Evolutionary conservation across 2,797 vertebrate genomes (phyloP).

Genomic region (Chiroxiphia lanceolata): DNA sequence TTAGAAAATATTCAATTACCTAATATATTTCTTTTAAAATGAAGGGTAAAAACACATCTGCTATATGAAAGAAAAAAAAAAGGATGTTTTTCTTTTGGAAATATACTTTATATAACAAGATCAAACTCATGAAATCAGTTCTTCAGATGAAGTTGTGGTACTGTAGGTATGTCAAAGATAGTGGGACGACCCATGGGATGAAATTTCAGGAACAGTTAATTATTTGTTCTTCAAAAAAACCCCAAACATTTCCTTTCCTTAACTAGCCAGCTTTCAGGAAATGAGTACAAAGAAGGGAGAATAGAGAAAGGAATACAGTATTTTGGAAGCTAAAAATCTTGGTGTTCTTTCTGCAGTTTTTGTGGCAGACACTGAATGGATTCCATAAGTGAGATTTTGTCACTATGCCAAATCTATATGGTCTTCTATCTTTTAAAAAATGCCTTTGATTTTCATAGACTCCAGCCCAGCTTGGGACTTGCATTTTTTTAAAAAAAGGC

Average conservation of each 20-base stretch:
- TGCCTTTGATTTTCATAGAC: conserved; percentile 62
- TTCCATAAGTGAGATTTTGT: conserved; percentile 67
- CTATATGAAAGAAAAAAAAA: neutral
- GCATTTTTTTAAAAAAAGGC: neutral
- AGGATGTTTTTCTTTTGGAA: neutral
- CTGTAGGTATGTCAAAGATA: neutral
- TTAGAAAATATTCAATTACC: neutral
- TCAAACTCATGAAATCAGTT: neutral
- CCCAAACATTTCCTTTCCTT: conserved; percentile 2
- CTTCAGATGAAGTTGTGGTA: neutral
- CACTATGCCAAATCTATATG: conserved; percentile 60
- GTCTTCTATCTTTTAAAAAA: conserved; percentile 69
- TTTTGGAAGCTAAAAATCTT: conserved; percentile 35
- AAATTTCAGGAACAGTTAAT: conserved; percentile 25
- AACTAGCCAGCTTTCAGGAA: conserved; percentile 28
- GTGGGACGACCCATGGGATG: neutral
- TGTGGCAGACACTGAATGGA: conserved; percentile 64
- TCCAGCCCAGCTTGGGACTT: conserved; percentile 48
- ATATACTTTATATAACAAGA: neutral
- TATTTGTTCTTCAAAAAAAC: neutral
- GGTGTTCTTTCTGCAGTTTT: conserved; percentile 36
- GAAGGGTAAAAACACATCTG: neutral
- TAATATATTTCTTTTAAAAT: neutral
- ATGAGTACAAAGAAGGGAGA: neutral
- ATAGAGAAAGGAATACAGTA: conserved; percentile 16